Percentiles rank a stretch among this genome's conserved stretches.
phyloP scores from a whole-genome alignment of 2,797 vertebrate genomes.

The Poecile montanus region DNA sequence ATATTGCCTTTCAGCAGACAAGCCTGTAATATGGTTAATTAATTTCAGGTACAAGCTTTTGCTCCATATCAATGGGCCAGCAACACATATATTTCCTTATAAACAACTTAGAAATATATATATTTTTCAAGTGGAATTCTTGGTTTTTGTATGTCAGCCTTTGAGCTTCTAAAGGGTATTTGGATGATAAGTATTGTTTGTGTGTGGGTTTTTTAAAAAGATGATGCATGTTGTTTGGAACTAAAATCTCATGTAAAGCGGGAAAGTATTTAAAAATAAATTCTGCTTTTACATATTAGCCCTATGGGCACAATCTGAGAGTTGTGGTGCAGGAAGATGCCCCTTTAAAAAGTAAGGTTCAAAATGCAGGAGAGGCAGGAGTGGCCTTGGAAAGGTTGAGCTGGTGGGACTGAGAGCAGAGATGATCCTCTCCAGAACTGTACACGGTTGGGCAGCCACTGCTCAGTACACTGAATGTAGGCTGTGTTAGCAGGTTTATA shows the following conservation, averaged over 20 bases:
- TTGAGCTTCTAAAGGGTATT: constrained; percentile 33
- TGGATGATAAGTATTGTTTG: constrained; percentile 4
- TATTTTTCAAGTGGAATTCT: not conserved
- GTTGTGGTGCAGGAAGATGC: not conserved
- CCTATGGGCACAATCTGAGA: constrained; percentile 4
- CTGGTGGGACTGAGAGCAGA: not conserved
- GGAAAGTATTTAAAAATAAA: constrained; percentile 49
- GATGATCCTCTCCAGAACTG: not conserved
- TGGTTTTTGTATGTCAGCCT: not conserved
- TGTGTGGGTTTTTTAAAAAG: not conserved
- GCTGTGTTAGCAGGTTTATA: not conserved
- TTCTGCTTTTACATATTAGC: constrained; percentile 6
- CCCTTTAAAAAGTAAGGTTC: not conserved
- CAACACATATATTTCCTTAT: not conserved
- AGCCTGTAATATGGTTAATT: not conserved
- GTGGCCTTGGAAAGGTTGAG: not conserved
- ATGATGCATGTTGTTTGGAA: not conserved
- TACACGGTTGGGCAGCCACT: not conserved
- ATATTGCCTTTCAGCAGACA: not conserved
- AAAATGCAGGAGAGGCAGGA: not conserved
- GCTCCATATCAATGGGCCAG: not conserved
- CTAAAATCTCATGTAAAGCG: not conserved
- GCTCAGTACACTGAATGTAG: not conserved
- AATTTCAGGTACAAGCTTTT: constrained; percentile 38
- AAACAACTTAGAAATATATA: not conserved